A percentile compares a stretch with the other conserved stretches of the same genome.
phyloP scores from a whole-genome alignment of 2,113 vertebrate species.

The Caretta caretta region DNA sequence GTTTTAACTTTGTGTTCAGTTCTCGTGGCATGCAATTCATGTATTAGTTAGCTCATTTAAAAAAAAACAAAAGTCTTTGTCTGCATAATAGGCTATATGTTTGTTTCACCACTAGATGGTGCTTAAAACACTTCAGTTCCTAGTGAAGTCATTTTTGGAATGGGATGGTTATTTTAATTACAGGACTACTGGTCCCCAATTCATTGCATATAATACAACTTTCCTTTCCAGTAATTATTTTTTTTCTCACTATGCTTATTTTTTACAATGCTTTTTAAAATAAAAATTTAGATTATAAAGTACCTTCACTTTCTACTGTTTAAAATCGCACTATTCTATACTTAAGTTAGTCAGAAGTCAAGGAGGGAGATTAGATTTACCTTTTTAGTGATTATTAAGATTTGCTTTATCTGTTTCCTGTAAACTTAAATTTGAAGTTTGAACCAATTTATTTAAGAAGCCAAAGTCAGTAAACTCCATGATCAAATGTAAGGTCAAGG shows the following conservation, averaged over 20 bases:
- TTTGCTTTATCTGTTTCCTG: neutral
- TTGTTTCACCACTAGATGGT: constrained; percentile 61
- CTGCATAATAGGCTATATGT: neutral
- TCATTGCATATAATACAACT: neutral
- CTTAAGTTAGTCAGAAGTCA: neutral
- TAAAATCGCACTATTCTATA: neutral
- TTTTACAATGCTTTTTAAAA: neutral
- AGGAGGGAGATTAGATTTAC: neutral
- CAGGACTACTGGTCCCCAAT: neutral
- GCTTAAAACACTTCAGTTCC: neutral
- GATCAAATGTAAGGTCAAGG: neutral
- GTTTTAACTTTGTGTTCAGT: neutral
- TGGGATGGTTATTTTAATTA: neutral
- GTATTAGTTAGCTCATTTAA: neutral
- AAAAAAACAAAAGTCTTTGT: neutral
- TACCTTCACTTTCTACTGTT: neutral
- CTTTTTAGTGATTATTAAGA: neutral
- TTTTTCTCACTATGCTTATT: neutral
- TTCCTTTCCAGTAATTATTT: constrained; percentile 7
- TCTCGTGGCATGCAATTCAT: neutral
- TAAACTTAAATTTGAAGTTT: neutral
- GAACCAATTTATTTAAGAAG: neutral
- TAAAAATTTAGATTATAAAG: neutral
- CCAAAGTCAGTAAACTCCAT: neutral
- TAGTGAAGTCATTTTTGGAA: neutral